phyloP scores from a whole-genome alignment of 2,888 invertebrate species.

The Stenotaenia linearis region DNA sequence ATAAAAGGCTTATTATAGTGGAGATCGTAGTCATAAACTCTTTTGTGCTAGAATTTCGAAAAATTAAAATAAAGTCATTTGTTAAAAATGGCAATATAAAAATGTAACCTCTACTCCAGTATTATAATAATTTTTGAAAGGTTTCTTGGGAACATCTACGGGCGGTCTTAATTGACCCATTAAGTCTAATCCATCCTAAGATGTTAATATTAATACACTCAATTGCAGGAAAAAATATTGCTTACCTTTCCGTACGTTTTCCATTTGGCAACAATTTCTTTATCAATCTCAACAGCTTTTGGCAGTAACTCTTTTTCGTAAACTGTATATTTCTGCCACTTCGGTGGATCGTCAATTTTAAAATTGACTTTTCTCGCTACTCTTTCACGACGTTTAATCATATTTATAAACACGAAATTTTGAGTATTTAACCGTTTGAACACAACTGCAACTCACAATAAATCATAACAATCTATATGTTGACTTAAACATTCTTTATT shows the following conservation, averaged over 20 bases:
- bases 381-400: not conserved
- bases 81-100: not conserved
- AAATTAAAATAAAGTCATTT: not conserved
- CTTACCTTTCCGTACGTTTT: not conserved
- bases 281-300: not conserved
- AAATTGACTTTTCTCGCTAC: not conserved
- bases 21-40: not conserved
- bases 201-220: not conserved
- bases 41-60: not conserved
- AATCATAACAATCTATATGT: no score
- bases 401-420: not conserved
- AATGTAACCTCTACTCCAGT: not conserved
- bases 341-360: not conserved
- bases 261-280: not conserved
- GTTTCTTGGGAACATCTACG: not conserved
- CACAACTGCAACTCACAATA: no score
- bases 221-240: not conserved
- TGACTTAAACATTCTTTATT: no score
- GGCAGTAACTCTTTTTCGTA: not conserved
- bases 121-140: not conserved
- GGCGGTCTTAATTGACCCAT: not conserved
- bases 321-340: not conserved
- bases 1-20: not conserved
- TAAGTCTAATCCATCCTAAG: not conserved
- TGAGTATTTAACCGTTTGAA: no score